Evolutionary conservation across 2,113 vertebrate genomes (phyloP).

Genomic region (Pluvialis apricaria): DNA sequence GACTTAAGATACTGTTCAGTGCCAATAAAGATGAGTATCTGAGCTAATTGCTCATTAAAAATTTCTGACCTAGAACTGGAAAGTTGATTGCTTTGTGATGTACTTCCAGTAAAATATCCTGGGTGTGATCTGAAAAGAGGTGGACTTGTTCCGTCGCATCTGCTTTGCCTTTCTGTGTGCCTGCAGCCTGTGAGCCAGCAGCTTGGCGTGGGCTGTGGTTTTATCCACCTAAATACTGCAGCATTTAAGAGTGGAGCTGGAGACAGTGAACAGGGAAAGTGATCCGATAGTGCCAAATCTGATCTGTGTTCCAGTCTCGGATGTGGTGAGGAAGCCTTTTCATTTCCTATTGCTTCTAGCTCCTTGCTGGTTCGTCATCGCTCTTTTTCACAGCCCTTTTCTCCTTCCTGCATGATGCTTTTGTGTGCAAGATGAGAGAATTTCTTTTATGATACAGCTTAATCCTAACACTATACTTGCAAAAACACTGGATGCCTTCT

Average conservation of each 20-base stretch:
- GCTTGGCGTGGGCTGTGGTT: neutral
- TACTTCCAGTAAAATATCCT: neutral
- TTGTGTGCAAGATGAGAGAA: neutral
- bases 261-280: neutral
- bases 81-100: neutral
- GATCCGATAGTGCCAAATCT: neutral
- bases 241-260: neutral
- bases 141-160: neutral
- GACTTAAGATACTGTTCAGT: neutral
- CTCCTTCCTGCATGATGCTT: neutral
- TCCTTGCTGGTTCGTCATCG: neutral
- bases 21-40: neutral
- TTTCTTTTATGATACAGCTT: neutral
- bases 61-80: neutral
- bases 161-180: neutral
- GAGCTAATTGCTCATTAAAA: neutral
- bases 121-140: neutral
- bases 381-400: neutral
- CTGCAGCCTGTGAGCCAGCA: neutral
- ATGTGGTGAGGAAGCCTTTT: neutral
- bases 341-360: neutral
- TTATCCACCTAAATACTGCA: neutral
- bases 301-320: neutral
- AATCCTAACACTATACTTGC: neutral
- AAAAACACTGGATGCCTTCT: neutral